phyloP scores from a whole-genome alignment of 2,113 vertebrate species.

The Hippocampus abdominalis region DNA sequence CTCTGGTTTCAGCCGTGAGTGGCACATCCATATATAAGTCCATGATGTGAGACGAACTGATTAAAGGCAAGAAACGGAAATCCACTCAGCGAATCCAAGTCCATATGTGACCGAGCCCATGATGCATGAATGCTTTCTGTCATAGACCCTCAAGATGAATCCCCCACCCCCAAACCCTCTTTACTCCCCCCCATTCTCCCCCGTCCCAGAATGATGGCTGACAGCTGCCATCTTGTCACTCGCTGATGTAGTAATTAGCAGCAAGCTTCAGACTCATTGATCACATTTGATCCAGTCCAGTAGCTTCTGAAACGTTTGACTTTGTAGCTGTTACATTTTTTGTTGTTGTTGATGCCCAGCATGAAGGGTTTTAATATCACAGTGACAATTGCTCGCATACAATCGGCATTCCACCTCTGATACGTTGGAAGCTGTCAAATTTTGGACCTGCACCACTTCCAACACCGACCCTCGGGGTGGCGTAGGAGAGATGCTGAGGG shows the following conservation, averaged over 20 bases:
- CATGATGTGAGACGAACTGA: not conserved
- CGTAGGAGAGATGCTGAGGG: too few relatives aligned
- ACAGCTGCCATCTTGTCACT: slow-evolving; percentile 6
- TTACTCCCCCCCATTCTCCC: not conserved
- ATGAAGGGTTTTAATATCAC: too few relatives aligned
- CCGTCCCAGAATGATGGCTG: not conserved
- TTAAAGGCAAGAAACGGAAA: not conserved
- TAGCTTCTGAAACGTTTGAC: not conserved
- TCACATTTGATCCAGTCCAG: not conserved
- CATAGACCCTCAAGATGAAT: not conserved
- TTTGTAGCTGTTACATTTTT: not conserved
- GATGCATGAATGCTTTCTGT: not conserved
- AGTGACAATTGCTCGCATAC: not conserved
- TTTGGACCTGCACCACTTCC: too few relatives aligned
- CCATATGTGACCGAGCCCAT: not conserved
- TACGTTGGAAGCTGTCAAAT: too few relatives aligned
- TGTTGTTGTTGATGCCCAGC: not conserved
- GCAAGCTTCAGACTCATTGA: not conserved
- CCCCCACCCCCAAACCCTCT: not conserved
- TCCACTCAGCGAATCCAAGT: not conserved
- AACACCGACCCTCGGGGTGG: too few relatives aligned
- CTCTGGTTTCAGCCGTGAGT: too few relatives aligned
- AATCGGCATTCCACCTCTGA: too few relatives aligned
- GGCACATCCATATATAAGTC: too few relatives aligned
- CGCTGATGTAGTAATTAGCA: not conserved